Base-by-base conservation (phyloP, 1,140 invertebrate species). In the Habropoda laboriosa region DNA sequence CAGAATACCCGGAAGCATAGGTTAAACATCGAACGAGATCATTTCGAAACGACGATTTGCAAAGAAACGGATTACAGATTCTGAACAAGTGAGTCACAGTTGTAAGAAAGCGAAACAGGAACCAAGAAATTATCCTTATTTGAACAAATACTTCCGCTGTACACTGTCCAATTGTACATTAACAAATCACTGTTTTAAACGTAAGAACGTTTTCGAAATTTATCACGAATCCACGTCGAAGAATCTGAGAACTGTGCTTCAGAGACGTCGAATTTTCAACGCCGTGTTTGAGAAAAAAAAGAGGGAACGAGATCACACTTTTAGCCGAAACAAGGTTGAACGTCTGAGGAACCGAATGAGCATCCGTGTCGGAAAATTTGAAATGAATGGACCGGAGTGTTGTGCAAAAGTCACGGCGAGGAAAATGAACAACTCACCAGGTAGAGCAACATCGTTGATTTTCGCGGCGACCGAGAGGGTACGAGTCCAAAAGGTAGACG, bases 371-470 rank as follows among this genome's bases (percentile, higher is more conserved):
- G n/a, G n/a, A n/a, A n/a, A n/a, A n/a, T n/a, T n/a, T n/a, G n/a
- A n/a, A n/a, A n/a, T n/a, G 7, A 10, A 21, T 58, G 30, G 18
- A 55, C 16, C 27, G 24, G 6, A n/a, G 6, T n/a, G 21, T 58
- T 38, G n/a, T 21, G 47, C 6, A 16, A 27, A 6, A 8, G 35
- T 0, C 30, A 53, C 38, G 42, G 4, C 7, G 16, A 63, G 10
- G 21, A 32, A 7, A 24, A 32, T 30, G 68, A 45, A 40, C 40
- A 82, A 89, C 88, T 89, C 86, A 89, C 88, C 67, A 89, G 81
- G 57, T 83, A 73, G 74, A 85, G 45, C 86, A 82, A 84, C 88
- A 89, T 74, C 73, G 78, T 77, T 79, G 75, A 63, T 61, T 71
- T 70, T 77, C 53, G 71, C 70, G 51, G 49, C 10, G 42, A 68